Evolutionary conservation across 2,888 invertebrate species (phyloP).

Genomic region (Pyrocoelia pectoralis): DNA sequence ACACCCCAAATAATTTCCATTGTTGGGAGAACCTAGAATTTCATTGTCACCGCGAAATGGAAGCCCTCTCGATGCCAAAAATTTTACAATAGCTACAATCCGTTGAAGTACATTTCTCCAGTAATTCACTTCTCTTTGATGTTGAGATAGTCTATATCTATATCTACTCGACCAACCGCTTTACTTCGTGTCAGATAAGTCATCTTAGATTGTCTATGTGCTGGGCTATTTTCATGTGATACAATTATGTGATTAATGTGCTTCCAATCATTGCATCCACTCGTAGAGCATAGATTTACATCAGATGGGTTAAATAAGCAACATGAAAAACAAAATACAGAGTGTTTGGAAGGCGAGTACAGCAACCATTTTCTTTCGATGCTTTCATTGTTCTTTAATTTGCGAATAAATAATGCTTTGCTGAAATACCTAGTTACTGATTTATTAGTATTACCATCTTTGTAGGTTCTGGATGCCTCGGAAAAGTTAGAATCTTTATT

Average conservation of each 20-base stretch:
- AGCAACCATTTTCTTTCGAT: slow-evolving; percentile 22
- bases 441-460: slow-evolving; percentile 34
- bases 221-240: slow-evolving; percentile 33
- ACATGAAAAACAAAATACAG: slow-evolving; percentile 35
- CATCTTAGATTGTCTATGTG: slow-evolving; percentile 38
- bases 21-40: slow-evolving; percentile 39
- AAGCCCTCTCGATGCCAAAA: slow-evolving; percentile 40
- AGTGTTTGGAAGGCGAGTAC: slow-evolving; percentile 36
- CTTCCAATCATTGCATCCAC: slow-evolving; percentile 38
- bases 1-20: slow-evolving; percentile 45
- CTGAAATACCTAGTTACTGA: slow-evolving; percentile 33
- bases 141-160: slow-evolving; percentile 15
- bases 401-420: slow-evolving; percentile 31
- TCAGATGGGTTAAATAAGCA: slow-evolving; percentile 29
- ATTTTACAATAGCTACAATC: slow-evolving; percentile 43
- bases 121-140: slow-evolving; percentile 33
- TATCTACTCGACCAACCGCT: slow-evolving; percentile 31
- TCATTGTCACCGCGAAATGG: slow-evolving; percentile 44
- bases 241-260: slow-evolving; percentile 32
- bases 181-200: slow-evolving; percentile 34
- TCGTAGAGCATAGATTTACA: slow-evolving; percentile 28
- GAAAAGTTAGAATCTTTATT: slow-evolving; percentile 39
- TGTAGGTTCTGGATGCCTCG: slow-evolving; percentile 33
- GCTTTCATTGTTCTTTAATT: slow-evolving; percentile 22
- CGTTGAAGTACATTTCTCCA: slow-evolving; percentile 43